Percentiles rank a stretch among this genome's conserved stretches.
Conservation (phyloP, 2,888 invertebrate species). For the Octodonta nipae region DNA sequence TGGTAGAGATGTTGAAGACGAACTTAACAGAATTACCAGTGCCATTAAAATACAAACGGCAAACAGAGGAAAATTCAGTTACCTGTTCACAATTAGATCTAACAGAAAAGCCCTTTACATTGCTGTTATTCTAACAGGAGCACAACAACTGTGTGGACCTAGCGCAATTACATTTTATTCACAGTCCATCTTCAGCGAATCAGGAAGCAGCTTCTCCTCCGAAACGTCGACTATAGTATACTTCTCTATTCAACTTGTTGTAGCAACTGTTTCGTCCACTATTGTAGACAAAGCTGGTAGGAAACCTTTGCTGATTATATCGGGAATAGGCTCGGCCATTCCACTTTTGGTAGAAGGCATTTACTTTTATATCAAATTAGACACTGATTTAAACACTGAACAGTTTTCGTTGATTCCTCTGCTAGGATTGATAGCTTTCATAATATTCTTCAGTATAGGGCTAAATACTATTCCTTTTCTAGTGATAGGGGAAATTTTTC, state of each 20-base stretch:
- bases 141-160: conserved; percentile 33
- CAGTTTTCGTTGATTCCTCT: conserved; percentile 20
- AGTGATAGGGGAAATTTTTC: conserved; percentile 54
- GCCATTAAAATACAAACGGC: conserved; percentile 36
- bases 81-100: conserved; percentile 22
- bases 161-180: conserved; percentile 33
- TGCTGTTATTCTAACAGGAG: conserved; percentile 35
- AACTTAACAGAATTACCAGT: conserved; percentile 40
- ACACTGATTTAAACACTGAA: conserved; percentile 17
- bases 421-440: conserved; percentile 19
- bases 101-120: conserved; percentile 26
- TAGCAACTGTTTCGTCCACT: conserved; percentile 26
- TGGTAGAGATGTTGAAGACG: conserved; percentile 27
- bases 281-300: conserved; percentile 50
- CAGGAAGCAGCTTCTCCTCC: conserved; percentile 24
- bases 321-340: conserved; percentile 19
- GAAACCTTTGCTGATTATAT: conserved; percentile 47
- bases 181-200: conserved; percentile 27
- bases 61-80: conserved; percentile 30
- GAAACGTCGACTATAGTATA: conserved; percentile 26
- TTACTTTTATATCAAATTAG: conserved; percentile 32
- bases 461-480: conserved; percentile 63
- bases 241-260: conserved; percentile 29
- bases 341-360: conserved; percentile 36
- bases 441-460: conserved; percentile 45